Evolutionary conservation across 2,888 invertebrate genomes (phyloP).

Genomic region (Lomographa bimaculata): DNA sequence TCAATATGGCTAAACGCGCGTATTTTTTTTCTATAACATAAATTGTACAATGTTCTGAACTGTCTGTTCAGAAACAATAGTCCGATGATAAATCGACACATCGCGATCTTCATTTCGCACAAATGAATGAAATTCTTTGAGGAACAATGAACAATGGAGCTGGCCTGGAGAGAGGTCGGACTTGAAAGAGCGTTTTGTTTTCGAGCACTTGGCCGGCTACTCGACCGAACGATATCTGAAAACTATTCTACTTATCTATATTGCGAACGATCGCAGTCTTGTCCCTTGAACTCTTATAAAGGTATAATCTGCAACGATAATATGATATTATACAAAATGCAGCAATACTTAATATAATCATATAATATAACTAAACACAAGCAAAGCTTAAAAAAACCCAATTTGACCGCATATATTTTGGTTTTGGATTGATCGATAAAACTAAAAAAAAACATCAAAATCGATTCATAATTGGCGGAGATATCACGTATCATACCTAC

Average conservation of each 20-base stretch:
- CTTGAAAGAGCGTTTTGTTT: conserved; percentile 36
- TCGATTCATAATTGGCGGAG: too few relatives aligned
- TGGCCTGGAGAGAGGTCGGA: conserved; percentile 35
- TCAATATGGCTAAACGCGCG: too few relatives aligned
- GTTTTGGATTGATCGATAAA: too few relatives aligned
- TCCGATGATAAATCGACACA: conserved; percentile 48
- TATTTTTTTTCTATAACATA: too few relatives aligned
- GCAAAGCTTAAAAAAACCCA: too few relatives aligned
- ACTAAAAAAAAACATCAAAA: too few relatives aligned
- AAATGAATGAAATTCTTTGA: conserved; percentile 66
- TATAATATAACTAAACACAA: too few relatives aligned
- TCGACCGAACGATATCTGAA: conserved; percentile 21
- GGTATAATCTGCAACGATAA: neutral
- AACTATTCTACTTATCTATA: conserved; percentile 15
- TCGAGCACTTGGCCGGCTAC: conserved; percentile 17
- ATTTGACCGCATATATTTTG: too few relatives aligned
- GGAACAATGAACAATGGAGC: conserved; percentile 71
- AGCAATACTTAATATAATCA: too few relatives aligned
- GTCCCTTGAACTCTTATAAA: conserved; percentile 6
- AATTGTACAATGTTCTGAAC: conserved; percentile 15
- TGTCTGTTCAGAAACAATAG: conserved; percentile 47
- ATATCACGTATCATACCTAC: too few relatives aligned
- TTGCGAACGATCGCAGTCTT: conserved; percentile 2
- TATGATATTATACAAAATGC: too few relatives aligned
- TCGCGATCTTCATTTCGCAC: conserved; percentile 57